Percentiles rank a stretch among this genome's conserved stretches.
These are phyloP conservation scores for Anagrus nilaparvatae DNA, from an alignment of 1,140 invertebrate genomes.

Conservation along the genomic window DNA sequence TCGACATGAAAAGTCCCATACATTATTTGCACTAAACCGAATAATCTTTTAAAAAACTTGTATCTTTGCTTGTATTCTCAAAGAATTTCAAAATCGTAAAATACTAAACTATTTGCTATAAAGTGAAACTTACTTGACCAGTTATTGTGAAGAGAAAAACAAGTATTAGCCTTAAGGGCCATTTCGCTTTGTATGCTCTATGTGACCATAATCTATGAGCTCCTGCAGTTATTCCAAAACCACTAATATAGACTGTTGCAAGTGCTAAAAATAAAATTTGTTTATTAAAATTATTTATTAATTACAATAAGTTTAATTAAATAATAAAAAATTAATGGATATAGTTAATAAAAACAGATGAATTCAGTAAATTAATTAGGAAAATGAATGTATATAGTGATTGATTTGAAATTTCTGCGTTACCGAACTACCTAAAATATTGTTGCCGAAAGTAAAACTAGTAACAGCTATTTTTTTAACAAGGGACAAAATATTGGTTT, in stretches of 20 bases:
- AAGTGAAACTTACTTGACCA: slow-evolving; percentile 57
- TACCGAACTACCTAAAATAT: too few relatives aligned
- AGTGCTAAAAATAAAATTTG: slow-evolving; percentile 46
- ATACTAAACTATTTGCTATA: not conserved
- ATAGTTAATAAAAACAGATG: not conserved
- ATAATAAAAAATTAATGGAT: slow-evolving; percentile 1
- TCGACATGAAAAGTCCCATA: too few relatives aligned
- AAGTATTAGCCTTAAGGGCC: slow-evolving; percentile 67
- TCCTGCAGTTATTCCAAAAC: slow-evolving; percentile 77
- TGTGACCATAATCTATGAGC: slow-evolving; percentile 86
- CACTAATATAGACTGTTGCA: slow-evolving; percentile 52
- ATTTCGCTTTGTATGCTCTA: slow-evolving; percentile 73
- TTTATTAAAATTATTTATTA: slow-evolving; percentile 6
- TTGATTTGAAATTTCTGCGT: too few relatives aligned
- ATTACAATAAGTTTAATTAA: slow-evolving; percentile 1
- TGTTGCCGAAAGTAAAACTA: too few relatives aligned
- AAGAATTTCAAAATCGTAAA: too few relatives aligned
- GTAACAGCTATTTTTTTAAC: too few relatives aligned
- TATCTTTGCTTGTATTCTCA: too few relatives aligned
- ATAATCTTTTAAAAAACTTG: slow-evolving; percentile 8
- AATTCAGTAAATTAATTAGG: not conserved
- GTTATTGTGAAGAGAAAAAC: slow-evolving; percentile 72
- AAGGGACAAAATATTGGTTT: too few relatives aligned
- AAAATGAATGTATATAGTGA: too few relatives aligned
- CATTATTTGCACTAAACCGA: slow-evolving; percentile 44